Evolutionary conservation across 2,113 vertebrate genomes (phyloP).

Genomic region (Hippocampus abdominalis): DNA sequence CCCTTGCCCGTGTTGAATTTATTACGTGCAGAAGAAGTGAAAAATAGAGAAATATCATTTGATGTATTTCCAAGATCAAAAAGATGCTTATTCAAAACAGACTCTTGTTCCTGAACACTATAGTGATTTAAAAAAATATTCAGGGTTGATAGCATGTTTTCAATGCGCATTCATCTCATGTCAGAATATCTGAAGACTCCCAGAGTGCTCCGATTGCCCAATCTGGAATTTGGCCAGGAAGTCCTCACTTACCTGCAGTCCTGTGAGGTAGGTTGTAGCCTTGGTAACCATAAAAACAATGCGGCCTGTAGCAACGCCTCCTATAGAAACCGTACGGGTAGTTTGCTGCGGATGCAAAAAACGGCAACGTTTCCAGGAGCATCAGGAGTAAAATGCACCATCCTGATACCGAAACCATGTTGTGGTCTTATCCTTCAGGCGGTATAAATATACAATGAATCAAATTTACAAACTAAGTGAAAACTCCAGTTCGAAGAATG

Average conservation of each 20-base stretch:
- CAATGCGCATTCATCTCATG: background rate
- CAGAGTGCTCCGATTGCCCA: background rate
- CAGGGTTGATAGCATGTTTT: background rate
- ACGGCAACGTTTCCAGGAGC: slow-evolving; percentile 47
- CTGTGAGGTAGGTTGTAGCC: slow-evolving; percentile 53
- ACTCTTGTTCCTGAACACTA: background rate
- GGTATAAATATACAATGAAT: slow-evolving; percentile 8
- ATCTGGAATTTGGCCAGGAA: slow-evolving; percentile 13
- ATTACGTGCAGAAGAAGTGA: slow-evolving; percentile 9
- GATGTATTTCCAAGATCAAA: background rate
- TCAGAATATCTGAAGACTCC: background rate
- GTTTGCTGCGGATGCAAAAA: slow-evolving; percentile 53
- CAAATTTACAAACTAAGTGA: background rate
- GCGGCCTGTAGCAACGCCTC: slow-evolving; percentile 77
- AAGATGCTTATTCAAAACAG: background rate
- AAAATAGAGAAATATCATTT: slow-evolving; percentile 5
- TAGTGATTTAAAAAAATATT: background rate
- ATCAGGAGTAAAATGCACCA: slow-evolving; percentile 59
- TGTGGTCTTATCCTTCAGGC: background rate
- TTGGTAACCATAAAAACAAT: slow-evolving; percentile 71
- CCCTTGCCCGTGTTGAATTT: slow-evolving; percentile 27
- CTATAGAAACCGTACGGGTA: slow-evolving; percentile 72
- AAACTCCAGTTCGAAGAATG: background rate
- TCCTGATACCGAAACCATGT: slow-evolving; percentile 43
- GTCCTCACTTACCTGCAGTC: slow-evolving; percentile 71